Evolutionary conservation across 1,140 invertebrate species (phyloP).

Genomic region (Drosophila dunni): DNA sequence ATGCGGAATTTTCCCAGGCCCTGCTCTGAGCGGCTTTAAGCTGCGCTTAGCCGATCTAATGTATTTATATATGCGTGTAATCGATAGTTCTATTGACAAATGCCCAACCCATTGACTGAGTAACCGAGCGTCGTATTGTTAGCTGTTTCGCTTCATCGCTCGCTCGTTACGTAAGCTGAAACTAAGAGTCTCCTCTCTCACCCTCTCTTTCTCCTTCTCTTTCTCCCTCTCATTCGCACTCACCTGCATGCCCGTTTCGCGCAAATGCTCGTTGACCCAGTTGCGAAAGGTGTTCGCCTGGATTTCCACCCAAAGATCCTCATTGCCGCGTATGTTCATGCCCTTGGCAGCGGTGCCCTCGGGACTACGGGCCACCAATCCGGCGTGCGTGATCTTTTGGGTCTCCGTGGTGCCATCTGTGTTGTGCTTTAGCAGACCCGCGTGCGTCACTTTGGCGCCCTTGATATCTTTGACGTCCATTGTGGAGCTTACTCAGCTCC

Average conservation of each 20-base stretch:
- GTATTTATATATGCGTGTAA: constrained; percentile 14
- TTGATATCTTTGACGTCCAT: constrained; percentile 85
- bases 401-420: constrained; percentile 82
- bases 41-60: constrained; percentile 7
- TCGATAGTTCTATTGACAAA: constrained; percentile 40
- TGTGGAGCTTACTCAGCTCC: constrained; percentile 12
- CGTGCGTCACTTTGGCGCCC: constrained; percentile 84
- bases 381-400: constrained; percentile 87
- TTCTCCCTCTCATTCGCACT: constrained; percentile 37
- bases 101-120: constrained; percentile 46
- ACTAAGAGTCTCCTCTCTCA: neutral
- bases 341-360: constrained; percentile 96
- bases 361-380: constrained; percentile 93
- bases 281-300: constrained; percentile 98
- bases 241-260: constrained; percentile 88
- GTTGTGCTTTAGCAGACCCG: constrained; percentile 83
- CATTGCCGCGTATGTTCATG: constrained; percentile 97
- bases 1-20: constrained; percentile 41
- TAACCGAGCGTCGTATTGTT: constrained; percentile 36
- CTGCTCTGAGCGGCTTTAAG: constrained; percentile 38
- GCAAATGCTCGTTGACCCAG: constrained; percentile 98
- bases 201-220: too few relatives aligned
- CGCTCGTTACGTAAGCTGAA: constrained; percentile 25
- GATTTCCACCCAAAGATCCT: constrained; percentile 98
- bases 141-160: constrained; percentile 26